Base-by-base conservation (phyloP, 2,113 vertebrate species). In the Tragelaphus scriptus region DNA sequence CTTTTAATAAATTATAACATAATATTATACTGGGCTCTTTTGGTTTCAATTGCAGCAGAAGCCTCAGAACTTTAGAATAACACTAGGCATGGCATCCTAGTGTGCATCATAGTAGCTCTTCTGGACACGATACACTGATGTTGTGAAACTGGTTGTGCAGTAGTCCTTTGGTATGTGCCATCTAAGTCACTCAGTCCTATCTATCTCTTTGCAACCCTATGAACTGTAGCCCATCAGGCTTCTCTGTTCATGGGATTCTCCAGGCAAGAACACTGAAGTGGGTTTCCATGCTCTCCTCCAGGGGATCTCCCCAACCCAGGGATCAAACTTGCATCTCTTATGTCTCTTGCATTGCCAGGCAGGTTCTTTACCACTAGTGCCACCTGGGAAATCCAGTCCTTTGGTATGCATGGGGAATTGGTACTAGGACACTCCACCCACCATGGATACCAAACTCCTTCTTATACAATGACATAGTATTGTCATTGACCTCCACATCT, bases 101-200 rank as follows among this genome's bases (percentile, higher is more conserved):
- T 4, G 19, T 36, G 53, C 12, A 23, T 51, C 40, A 21, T 44
- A n/a, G 68, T 28, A 44, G 59, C 2, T 53, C 44, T 88, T 94
- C 61, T 61, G 53, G 44, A 23, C 16, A n/a, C 16, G 19, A 68
- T 26, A 58, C 5, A 10, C 36, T 36, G 61, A 61, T 56, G 30
- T 9, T 79, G 14, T 56, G n/a, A 88, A 65, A 85, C 2, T 21
- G 32, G 21, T 44, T 53, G 32, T 1, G 12, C 2, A 80, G 7
- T 6, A 47, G 47, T 30, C 15, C 44, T 49, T 49, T 44, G 26
- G 47, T 30, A 17, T 80, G 47, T 40, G 68, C 68, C 19, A 40
- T 23, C n/a, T 23, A 71, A 71, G n/a, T 23, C 0, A 0, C 10
- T 71, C n/a, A 40, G n/a, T 71, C 0, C 0, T 71, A n/a, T 71